Evolutionary conservation across 2,888 invertebrate species (phyloP).

Genomic region (Helicoverpa assulta): DNA sequence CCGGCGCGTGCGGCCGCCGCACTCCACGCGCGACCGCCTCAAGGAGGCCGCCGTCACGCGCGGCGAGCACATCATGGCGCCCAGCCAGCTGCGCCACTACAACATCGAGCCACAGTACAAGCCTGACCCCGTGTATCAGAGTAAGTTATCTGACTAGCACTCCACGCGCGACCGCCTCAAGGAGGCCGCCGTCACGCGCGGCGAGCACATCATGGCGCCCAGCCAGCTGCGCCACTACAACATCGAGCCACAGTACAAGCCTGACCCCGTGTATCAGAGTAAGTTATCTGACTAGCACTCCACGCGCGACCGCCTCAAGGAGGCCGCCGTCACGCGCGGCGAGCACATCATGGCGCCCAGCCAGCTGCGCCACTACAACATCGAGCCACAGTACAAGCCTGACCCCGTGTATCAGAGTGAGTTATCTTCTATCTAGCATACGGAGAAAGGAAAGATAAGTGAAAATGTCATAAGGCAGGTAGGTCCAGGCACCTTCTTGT

Average conservation of each 20-base stretch:
- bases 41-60: constrained; percentile 95
- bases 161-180: constrained; percentile 96
- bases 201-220: constrained; percentile 93
- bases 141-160: constrained; percentile 77
- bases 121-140: constrained; percentile 65
- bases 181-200: constrained; percentile 95
- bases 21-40: constrained; percentile 96
- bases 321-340: constrained; percentile 95
- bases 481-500: too few relatives aligned
- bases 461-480: too few relatives aligned
- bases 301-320: constrained; percentile 96
- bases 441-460: too few relatives aligned
- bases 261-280: constrained; percentile 65
- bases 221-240: constrained; percentile 82
- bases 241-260: constrained; percentile 68
- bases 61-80: constrained; percentile 93
- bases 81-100: constrained; percentile 81
- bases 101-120: constrained; percentile 72
- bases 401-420: constrained; percentile 81
- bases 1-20: constrained; percentile 94
- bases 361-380: constrained; percentile 82
- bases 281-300: constrained; percentile 88
- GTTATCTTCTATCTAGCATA: constrained; percentile 40
- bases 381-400: constrained; percentile 67
- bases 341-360: constrained; percentile 92